A percentile compares a stretch with the other conserved stretches of the same genome.
phyloP scores from a whole-genome alignment of 2,888 invertebrate genomes.

The Abrostola tripartita region DNA sequence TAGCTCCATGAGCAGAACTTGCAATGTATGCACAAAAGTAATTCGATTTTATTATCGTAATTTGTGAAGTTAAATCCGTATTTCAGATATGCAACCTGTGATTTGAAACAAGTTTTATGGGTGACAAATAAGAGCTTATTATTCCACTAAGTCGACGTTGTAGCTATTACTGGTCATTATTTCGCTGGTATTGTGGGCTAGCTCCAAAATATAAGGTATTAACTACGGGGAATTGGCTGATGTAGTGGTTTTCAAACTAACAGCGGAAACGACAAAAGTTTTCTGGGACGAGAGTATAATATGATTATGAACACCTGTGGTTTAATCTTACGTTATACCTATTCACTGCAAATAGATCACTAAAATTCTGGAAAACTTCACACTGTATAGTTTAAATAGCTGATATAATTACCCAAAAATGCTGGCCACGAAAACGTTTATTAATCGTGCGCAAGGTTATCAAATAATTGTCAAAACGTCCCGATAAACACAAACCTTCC shows the following conservation, averaged over 20 bases:
- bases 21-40: slow-evolving; percentile 3
- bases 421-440: no score
- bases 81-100: slow-evolving; percentile 6
- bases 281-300: slow-evolving; percentile 17
- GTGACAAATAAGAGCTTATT: slow-evolving; percentile 9
- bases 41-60: slow-evolving; percentile 1
- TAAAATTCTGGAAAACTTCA: background rate
- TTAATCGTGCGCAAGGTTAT: no score
- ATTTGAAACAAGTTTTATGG: slow-evolving; percentile 17
- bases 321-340: slow-evolving; percentile 10
- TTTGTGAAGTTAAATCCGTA: slow-evolving; percentile 6
- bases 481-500: background rate
- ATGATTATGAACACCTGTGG: slow-evolving; percentile 11
- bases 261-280: slow-evolving; percentile 27
- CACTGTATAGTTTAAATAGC: background rate
- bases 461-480: background rate
- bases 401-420: background rate
- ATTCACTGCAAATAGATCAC: no score
- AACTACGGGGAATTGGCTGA: slow-evolving; percentile 20
- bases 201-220: slow-evolving; percentile 15
- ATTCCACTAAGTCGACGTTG: slow-evolving; percentile 8
- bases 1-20: background rate
- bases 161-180: slow-evolving; percentile 12
- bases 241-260: slow-evolving; percentile 33
- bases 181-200: slow-evolving; percentile 19